Base-by-base conservation (phyloP, 2,888 invertebrate species). In the Listrodromus nycthemerus region DNA sequence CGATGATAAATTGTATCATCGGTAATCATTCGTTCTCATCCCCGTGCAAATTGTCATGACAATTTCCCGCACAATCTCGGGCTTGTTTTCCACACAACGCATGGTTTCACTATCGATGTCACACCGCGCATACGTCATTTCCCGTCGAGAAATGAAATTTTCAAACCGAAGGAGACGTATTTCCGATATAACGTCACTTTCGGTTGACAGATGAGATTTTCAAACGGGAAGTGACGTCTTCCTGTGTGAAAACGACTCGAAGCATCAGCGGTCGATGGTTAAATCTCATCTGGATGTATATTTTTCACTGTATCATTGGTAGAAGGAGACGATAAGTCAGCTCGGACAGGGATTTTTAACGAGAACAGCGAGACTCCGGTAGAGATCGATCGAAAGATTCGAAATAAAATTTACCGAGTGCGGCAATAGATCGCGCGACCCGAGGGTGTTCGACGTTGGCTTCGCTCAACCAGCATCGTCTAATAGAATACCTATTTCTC, bases 371-470 rank as follows among this genome's bases (percentile, higher is more conserved):
- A 33, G 65, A 66, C 66, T 27, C 30, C 33, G 24, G 41, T 52
- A 41, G 52, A 37, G 52, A 65, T 75, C 37, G 66, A 75, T 66
- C 21, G 37, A 55, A 63, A 52, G 50, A 55, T 21, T 24, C 65
- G 41, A 65, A 52, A 75, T 50, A 24, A 75, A 75, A 66, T 37
- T 67, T 75, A 75, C 67, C 58, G 55, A 55, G 37, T n/a, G 13
- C 24, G 37, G 41, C 19, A 76, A 41, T 13, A 16, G 37, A 41
- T 13, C 10, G 37, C 45, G 33, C 66, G 41, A 37, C 37, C 66
- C 21, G 45, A 45, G 45, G 13, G 65, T 48, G 52, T 52, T 66
- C n/a, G 24, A 58, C 67, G 55, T 33, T 6, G 13, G 45, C 16
- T n/a, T 45, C 21, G 37, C 7, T 50, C 61, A 30, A 58, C 24